A percentile compares a stretch with the other conserved stretches of the same genome.
Evolutionary conservation across 2,113 vertebrate species (phyloP).

Genomic region (Theristicus caerulescens): DNA sequence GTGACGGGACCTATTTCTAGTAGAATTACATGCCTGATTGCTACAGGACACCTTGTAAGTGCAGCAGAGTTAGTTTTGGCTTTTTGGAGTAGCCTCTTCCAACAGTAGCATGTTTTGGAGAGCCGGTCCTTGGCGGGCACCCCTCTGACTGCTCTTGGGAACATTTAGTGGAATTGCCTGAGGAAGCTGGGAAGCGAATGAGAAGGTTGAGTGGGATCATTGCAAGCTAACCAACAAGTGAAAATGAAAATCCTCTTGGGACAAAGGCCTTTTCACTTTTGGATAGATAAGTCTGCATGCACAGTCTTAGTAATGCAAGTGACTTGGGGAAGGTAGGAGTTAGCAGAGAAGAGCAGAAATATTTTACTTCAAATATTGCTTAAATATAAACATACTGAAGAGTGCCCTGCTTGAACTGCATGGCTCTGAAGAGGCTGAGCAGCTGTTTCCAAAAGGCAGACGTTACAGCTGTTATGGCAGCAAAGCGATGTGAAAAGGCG

Average conservation of each 20-base stretch:
- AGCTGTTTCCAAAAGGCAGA: not conserved
- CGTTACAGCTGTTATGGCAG: not conserved
- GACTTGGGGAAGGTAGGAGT: not conserved
- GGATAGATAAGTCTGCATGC: not conserved
- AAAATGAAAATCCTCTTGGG: not conserved
- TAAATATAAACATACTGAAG: not conserved
- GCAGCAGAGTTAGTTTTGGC: not conserved
- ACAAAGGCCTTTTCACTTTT: not conserved
- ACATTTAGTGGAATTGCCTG: not conserved
- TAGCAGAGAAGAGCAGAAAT: not conserved
- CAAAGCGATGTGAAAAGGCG: rapidly evolving
- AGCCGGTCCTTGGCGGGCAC: not conserved
- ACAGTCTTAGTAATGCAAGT: not conserved
- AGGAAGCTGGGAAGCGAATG: not conserved
- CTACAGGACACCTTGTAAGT: not conserved
- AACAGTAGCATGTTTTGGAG: not conserved
- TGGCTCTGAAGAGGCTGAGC: not conserved
- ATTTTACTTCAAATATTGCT: not conserved
- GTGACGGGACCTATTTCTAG: not conserved
- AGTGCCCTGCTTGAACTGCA: not conserved
- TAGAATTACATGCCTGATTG: not conserved
- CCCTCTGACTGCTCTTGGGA: not conserved
- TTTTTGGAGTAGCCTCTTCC: not conserved
- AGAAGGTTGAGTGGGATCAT: not conserved
- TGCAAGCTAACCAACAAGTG: not conserved